Percentiles rank a stretch among this genome's conserved stretches.
Conservation (phyloP, 2,797 vertebrate species). For the Microcaecilia unicolor region DNA sequence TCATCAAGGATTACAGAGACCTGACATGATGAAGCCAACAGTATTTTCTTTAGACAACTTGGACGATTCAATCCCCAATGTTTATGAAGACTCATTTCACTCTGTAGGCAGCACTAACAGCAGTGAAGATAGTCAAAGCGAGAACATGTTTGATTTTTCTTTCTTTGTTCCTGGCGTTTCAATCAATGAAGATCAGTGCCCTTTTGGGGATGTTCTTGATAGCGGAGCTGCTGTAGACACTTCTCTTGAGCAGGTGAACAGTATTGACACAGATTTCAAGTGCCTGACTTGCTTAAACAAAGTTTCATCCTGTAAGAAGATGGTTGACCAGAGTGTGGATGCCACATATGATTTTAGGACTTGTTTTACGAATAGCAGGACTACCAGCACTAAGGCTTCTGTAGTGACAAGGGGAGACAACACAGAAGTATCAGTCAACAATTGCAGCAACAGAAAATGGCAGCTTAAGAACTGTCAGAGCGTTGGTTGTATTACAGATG, state of each 20-base stretch:
- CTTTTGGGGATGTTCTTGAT: background rate
- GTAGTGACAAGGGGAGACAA: constrained; percentile 27
- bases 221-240: fast-evolving
- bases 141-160: background rate
- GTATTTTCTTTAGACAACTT: fast-evolving
- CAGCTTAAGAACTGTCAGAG: background rate
- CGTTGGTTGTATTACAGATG: constrained; percentile 26
- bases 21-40: background rate
- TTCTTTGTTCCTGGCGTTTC: background rate
- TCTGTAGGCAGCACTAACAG: background rate
- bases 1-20: background rate
- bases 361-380: constrained; percentile 30
- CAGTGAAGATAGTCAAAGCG: background rate
- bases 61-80: background rate
- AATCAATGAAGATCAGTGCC: background rate
- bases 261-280: fast-evolving
- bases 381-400: constrained; percentile 10
- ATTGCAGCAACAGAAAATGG: background rate
- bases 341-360: constrained; percentile 24
- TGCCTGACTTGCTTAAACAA: fast-evolving
- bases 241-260: background rate
- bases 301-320: fast-evolving
- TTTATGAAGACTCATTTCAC: background rate
- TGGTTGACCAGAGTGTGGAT: constrained; percentile 16
- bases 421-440: constrained; percentile 32